Conservation (phyloP, 2,113 vertebrate species). For the Smithornis capensis region DNA sequence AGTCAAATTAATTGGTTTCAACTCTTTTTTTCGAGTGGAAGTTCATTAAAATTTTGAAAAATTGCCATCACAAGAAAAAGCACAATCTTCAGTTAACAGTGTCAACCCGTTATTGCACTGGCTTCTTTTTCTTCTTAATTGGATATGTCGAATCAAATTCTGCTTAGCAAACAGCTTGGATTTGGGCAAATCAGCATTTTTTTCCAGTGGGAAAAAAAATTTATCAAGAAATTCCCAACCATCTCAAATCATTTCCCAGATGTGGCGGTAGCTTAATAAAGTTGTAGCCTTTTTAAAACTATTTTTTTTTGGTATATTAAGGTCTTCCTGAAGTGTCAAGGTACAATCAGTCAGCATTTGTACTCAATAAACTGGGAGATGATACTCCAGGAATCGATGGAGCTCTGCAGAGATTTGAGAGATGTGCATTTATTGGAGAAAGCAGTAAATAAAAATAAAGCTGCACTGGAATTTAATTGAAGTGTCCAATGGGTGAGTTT, state of each 20-base stretch:
- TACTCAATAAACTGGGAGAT: neutral
- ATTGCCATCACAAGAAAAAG: slow-evolving; percentile 26
- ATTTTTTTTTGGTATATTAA: neutral
- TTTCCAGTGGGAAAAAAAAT: neutral
- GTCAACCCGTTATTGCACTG: neutral
- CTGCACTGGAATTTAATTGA: neutral
- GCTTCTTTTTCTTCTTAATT: slow-evolving; percentile 35
- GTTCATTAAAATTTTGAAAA: slow-evolving; percentile 53
- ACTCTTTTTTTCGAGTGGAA: neutral
- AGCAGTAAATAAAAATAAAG: slow-evolving; percentile 45
- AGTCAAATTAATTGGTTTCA: slow-evolving; percentile 42
- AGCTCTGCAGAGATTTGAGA: slow-evolving; percentile 17
- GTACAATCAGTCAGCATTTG: slow-evolving; percentile 21
- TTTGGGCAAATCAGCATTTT: slow-evolving; percentile 12
- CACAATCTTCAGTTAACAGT: slow-evolving; percentile 35
- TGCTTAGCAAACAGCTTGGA: slow-evolving; percentile 13
- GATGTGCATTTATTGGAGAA: neutral
- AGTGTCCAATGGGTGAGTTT: neutral
- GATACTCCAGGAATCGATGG: slow-evolving; percentile 9
- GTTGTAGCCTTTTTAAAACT: neutral
- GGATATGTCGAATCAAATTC: neutral
- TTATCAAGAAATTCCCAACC: neutral
- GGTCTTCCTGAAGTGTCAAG: neutral
- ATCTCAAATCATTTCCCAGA: neutral
- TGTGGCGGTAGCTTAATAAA: neutral